Conservation (phyloP, 1,140 invertebrate species). For the Brachionus sp. region DNA sequence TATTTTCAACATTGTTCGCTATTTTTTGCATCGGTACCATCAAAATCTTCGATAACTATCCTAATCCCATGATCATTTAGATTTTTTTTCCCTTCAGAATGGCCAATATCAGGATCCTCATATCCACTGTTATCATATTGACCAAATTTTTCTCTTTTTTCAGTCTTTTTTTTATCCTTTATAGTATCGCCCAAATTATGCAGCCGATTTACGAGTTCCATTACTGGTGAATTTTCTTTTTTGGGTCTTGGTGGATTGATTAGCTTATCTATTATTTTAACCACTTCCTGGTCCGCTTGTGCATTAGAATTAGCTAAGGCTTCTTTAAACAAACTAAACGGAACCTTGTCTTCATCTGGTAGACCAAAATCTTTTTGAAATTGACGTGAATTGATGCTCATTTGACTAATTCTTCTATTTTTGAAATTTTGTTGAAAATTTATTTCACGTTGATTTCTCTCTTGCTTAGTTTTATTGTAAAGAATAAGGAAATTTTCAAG, state of each 20-base stretch:
- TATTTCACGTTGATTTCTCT: slow-evolving; percentile 5
- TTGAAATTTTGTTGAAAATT: neutral
- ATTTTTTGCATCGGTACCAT: neutral
- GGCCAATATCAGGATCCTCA: neutral
- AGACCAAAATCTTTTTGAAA: neutral
- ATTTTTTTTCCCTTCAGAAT: neutral
- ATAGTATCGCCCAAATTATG: neutral
- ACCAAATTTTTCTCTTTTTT: neutral
- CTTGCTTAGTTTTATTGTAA: neutral
- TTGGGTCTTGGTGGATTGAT: neutral
- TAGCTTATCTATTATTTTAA: slow-evolving; percentile 9
- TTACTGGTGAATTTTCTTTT: neutral
- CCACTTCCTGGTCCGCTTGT: neutral
- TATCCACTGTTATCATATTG: neutral
- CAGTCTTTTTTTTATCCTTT: neutral
- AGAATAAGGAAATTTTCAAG: slow-evolving; percentile 25
- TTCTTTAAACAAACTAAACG: neutral
- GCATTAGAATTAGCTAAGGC: neutral
- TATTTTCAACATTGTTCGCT: neutral
- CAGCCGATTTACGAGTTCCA: neutral
- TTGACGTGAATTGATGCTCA: neutral
- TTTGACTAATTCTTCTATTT: neutral
- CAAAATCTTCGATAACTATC: neutral
- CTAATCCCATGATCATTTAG: neutral
- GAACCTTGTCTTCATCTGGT: slow-evolving; percentile 8